Percentiles rank a stretch among this genome's conserved stretches.
Evolutionary conservation across 2,888 invertebrate genomes (phyloP).

Genomic region (Diaprepes abbreviatus): DNA sequence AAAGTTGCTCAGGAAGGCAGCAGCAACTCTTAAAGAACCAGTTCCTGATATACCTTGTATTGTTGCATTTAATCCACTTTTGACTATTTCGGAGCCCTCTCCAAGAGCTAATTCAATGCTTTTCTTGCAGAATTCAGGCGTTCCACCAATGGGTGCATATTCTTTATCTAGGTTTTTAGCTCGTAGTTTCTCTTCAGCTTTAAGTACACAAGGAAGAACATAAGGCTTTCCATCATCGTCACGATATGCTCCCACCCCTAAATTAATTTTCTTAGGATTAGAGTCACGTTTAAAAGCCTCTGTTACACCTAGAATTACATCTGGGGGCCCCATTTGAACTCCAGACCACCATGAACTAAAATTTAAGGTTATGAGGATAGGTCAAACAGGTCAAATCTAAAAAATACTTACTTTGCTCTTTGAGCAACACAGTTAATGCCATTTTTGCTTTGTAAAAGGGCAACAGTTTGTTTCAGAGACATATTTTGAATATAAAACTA

Average conservation of each 20-base stretch:
- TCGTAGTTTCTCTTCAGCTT: constrained; percentile 85
- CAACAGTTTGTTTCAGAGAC: constrained; percentile 55
- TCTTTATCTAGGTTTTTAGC: constrained; percentile 88
- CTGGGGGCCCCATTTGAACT: constrained; percentile 97
- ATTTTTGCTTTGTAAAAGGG: constrained; percentile 55
- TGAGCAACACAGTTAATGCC: constrained; percentile 53
- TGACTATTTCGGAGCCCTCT: constrained; percentile 76
- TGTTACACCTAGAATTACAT: constrained; percentile 96
- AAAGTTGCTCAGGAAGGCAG: constrained; percentile 87
- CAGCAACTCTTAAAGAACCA: constrained; percentile 94
- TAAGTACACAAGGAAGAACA: constrained; percentile 88
- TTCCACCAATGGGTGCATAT: constrained; percentile 93
- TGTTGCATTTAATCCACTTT: constrained; percentile 79
- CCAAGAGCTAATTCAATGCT: constrained; percentile 92
- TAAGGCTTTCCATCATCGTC: constrained; percentile 98
- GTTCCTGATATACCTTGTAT: constrained; percentile 97
- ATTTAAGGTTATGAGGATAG: constrained; percentile 51
- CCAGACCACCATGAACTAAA: constrained; percentile 87
- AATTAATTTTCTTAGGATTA: constrained; percentile 95
- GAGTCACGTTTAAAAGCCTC: constrained; percentile 95
- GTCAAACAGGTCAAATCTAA: constrained; percentile 33
- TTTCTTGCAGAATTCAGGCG: constrained; percentile 85
- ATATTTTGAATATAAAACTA: constrained; percentile 42
- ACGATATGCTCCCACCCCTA: constrained; percentile 96
- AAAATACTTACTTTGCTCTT: constrained; percentile 55